Conservation (phyloP, 2,888 invertebrate species). For the Rhyacophila evoluta region DNA sequence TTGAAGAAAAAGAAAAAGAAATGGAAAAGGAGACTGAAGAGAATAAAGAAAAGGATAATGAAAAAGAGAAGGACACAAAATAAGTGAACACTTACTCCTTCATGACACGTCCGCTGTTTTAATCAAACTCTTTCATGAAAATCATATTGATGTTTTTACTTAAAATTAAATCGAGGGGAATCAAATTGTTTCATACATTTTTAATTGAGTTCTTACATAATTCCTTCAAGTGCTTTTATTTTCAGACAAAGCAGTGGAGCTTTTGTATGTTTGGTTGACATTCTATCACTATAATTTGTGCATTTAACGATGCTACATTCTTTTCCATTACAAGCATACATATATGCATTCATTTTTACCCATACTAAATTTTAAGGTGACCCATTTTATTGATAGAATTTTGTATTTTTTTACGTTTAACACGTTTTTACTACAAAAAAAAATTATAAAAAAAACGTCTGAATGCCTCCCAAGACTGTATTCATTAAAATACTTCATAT, state of each 20-base stretch:
- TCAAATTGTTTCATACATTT: conserved; percentile 27
- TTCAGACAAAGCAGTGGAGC: conserved; percentile 16
- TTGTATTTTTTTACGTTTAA: conserved; percentile 64
- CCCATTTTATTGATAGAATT: conserved; percentile 59
- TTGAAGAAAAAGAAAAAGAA: conserved; percentile 82
- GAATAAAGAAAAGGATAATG: conserved; percentile 78
- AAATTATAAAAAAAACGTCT: conserved; percentile 64
- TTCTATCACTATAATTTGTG: not conserved
- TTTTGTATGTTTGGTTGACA: not conserved
- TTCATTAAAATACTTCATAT: conserved; percentile 49
- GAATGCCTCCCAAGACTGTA: conserved; percentile 54
- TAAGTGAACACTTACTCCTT: conserved; percentile 19
- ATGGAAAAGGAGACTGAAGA: conserved; percentile 75
- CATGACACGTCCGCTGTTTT: conserved; percentile 7
- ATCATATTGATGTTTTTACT: conserved; percentile 46
- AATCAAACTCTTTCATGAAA: conserved; percentile 29
- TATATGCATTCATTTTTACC: conserved; percentile 45
- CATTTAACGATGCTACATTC: not conserved
- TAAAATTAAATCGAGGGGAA: conserved; percentile 13
- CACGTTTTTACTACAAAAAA: conserved; percentile 57
- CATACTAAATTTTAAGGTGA: conserved; percentile 51
- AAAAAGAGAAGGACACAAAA: conserved; percentile 58
- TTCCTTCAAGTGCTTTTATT: conserved; percentile 25
- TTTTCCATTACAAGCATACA: conserved; percentile 8
- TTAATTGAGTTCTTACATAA: not conserved